Percentiles rank a stretch among this genome's conserved stretches.
These are phyloP conservation scores for Diabrotica balteata DNA, from an alignment of 2,888 invertebrate species.

Conservation along the genomic window DNA sequence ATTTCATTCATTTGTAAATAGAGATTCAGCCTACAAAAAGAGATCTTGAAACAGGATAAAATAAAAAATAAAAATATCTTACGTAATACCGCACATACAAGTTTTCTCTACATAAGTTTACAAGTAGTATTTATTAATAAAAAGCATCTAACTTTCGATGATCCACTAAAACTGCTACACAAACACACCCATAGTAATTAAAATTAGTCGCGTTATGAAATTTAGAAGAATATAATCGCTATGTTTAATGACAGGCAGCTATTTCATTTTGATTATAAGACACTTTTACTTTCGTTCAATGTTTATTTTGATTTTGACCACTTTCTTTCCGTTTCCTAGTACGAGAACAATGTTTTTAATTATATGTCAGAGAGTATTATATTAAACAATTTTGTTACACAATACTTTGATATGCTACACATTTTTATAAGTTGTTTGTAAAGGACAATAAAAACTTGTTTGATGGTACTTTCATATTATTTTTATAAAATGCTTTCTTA, in stretches of 20 bases:
- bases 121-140: conserved; percentile 14
- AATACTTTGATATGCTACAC: no score
- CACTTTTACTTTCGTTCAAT: conserved; percentile 7
- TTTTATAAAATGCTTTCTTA: no score
- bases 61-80: no score
- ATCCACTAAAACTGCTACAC: conserved; percentile 36
- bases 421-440: no score
- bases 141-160: conserved; percentile 41
- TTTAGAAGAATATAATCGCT: conserved; percentile 19
- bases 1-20: no score
- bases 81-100: no score
- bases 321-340: not conserved
- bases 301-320: not conserved
- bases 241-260: not conserved
- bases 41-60: no score
- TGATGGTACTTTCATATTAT: no score
- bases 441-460: no score
- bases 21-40: no score
- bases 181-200: conserved; percentile 27
- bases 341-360: not conserved
- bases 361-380: not conserved
- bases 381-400: not conserved
- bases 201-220: conserved; percentile 25
- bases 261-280: no score
- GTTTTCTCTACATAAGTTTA: no score